These are phyloP conservation scores for Pipa parva DNA, from an alignment of 2,113 vertebrate species.

Conservation along the genomic window DNA sequence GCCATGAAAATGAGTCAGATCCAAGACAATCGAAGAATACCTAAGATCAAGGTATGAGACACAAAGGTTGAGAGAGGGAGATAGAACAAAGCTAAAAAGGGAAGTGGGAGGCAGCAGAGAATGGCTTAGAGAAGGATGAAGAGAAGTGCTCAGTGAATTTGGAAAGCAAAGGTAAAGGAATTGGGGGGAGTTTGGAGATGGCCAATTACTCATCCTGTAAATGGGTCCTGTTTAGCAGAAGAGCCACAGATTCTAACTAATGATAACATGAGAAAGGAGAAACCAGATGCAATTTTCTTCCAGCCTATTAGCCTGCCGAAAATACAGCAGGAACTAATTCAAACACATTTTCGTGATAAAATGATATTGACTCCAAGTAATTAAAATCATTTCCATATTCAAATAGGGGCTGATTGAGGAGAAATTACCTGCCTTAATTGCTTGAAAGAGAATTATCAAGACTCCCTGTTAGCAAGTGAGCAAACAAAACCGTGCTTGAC, in stretches of 20 bases:
- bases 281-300: slow-evolving; percentile 46
- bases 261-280: rapidly evolving
- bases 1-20: no score
- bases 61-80: no score
- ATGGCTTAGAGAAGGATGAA: no score
- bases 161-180: no score
- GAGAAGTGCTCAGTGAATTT: no score
- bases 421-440: slow-evolving; percentile 65
- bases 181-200: no score
- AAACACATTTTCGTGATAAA: slow-evolving; percentile 63
- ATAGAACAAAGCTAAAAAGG: no score
- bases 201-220: slow-evolving; percentile 3
- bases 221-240: not conserved
- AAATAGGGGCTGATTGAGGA: slow-evolving; percentile 70
- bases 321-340: slow-evolving; percentile 53
- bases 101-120: no score
- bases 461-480: slow-evolving; percentile 43
- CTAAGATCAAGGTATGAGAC: no score
- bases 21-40: no score
- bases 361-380: slow-evolving; percentile 71
- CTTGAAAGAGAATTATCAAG: slow-evolving; percentile 53
- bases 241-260: slow-evolving; percentile 34
- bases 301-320: slow-evolving; percentile 48
- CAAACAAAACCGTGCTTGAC: slow-evolving; percentile 45
- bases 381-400: slow-evolving; percentile 78